Conservation (phyloP, 1,140 invertebrate genomes). For the Drosophila santomea region DNA sequence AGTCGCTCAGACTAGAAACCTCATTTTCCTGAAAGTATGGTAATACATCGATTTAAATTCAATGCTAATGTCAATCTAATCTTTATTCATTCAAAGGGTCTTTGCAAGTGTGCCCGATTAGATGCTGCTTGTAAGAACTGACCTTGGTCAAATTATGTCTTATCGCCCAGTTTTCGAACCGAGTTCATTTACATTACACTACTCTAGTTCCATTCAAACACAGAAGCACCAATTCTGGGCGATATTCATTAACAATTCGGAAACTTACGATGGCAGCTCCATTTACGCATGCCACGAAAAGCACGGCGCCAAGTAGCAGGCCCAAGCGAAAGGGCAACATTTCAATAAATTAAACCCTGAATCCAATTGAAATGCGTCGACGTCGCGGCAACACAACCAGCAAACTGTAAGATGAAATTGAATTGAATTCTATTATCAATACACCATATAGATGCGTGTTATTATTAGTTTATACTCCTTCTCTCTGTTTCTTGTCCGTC, state of each 20-base stretch:
- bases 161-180: constrained; percentile 54
- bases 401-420: constrained; percentile 65
- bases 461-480: constrained; percentile 50
- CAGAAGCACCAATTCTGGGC: constrained; percentile 7
- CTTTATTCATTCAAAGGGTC: constrained; percentile 9
- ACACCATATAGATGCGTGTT: constrained; percentile 36
- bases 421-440: constrained; percentile 73
- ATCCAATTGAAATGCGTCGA: constrained; percentile 62
- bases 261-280: constrained; percentile 81
- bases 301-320: constrained; percentile 67
- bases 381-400: constrained; percentile 45
- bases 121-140: constrained; percentile 52
- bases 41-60: constrained; percentile 42
- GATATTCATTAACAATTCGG: constrained; percentile 55
- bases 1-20: constrained; percentile 31
- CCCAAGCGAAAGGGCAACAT: constrained; percentile 83
- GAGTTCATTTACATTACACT: constrained; percentile 67
- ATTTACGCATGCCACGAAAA: constrained; percentile 67
- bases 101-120: constrained; percentile 18
- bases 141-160: constrained; percentile 70
- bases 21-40: constrained; percentile 54
- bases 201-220: constrained; percentile 27
- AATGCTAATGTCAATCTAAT: constrained; percentile 65
- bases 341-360: constrained; percentile 62
- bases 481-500: constrained; percentile 35